Evolutionary conservation across 2,888 invertebrate species (phyloP).

Genomic region (Parelbella ahira): DNA sequence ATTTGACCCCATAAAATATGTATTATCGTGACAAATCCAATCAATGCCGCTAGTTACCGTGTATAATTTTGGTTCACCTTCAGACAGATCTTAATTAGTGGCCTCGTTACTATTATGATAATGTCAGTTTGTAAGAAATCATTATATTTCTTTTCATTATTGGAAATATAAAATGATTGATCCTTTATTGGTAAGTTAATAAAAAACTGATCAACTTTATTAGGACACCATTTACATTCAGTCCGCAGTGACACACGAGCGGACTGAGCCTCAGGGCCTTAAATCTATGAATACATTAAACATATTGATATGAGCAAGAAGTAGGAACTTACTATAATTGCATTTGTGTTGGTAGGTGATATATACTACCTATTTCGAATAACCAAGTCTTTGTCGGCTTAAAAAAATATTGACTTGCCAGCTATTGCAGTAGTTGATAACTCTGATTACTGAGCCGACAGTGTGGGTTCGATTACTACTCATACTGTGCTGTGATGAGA

Average conservation of each 20-base stretch:
- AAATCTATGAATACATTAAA: constrained; percentile 26
- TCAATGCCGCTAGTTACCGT: constrained; percentile 33
- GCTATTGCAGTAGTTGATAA: too few relatives aligned
- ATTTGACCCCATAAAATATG: too few relatives aligned
- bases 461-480: too few relatives aligned
- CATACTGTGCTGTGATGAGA: too few relatives aligned
- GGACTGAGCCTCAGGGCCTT: constrained; percentile 28
- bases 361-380: too few relatives aligned
- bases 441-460: too few relatives aligned
- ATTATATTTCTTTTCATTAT: constrained; percentile 5
- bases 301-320: too few relatives aligned
- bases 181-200: constrained; percentile 17
- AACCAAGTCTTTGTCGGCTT: too few relatives aligned
- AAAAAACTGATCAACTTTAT: too few relatives aligned
- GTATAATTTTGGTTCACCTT: constrained; percentile 45
- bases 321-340: too few relatives aligned
- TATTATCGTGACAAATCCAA: constrained; percentile 14
- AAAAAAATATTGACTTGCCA: too few relatives aligned
- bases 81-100: constrained; percentile 31
- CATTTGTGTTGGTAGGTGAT: too few relatives aligned
- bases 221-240: constrained; percentile 30
- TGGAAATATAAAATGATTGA: constrained; percentile 7
- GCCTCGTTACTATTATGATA: constrained; percentile 23
- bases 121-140: constrained; percentile 3
- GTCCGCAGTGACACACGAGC: constrained; percentile 24